Evolutionary conservation across 2,113 vertebrate genomes (phyloP), one percentile per base, ranked within the genome.

Genomic region (Cricetomys ansorgei): DNA sequence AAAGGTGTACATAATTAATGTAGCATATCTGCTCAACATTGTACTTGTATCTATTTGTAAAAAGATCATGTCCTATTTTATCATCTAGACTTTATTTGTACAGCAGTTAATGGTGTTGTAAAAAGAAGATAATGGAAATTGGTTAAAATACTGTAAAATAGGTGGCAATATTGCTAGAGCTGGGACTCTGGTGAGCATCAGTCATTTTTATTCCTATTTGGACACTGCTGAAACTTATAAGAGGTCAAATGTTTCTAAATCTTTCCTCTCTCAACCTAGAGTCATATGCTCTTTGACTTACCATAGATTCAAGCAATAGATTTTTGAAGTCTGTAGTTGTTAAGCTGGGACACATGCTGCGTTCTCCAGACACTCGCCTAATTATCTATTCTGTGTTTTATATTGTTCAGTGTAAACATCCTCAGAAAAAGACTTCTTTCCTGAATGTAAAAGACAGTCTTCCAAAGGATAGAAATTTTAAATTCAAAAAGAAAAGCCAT

Each of bases 41-140:
- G 98, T 98, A 98, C 98, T 98, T 99, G 98, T 99, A 99, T 98
- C 98, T 99, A 98, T 98, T 99, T 99, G 98, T 99, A 98, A 98
- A 99, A 98, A 98, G 94, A 97, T 59, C 96, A 65, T 96, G 98
- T 98, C 98, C 86, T 98, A 98, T 98, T 98, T 98, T 98, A 98
- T 98, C 97, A 95, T 97, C 96, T 98, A 97, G 98, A 96, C 98
- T 98, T 98, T 98, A 98, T 98, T 94, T 99, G 98, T 99, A 98
- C 98, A 98, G 98, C 70, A 62, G 96, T 97, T 98, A 97, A 97
- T 96, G 97, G 93, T 4, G 0, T 97, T 98, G 98, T 98, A 98
- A 98, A 98, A 98, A 98, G 96, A 96, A 95, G 59, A 96, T 95
- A 90, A 7, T 62, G 97, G 93, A 93, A 84, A 91, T 98, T 98